These are phyloP conservation scores for Oreochromis mossambicus DNA, from an alignment of 2,797 vertebrate species.

Conservation along the genomic window DNA sequence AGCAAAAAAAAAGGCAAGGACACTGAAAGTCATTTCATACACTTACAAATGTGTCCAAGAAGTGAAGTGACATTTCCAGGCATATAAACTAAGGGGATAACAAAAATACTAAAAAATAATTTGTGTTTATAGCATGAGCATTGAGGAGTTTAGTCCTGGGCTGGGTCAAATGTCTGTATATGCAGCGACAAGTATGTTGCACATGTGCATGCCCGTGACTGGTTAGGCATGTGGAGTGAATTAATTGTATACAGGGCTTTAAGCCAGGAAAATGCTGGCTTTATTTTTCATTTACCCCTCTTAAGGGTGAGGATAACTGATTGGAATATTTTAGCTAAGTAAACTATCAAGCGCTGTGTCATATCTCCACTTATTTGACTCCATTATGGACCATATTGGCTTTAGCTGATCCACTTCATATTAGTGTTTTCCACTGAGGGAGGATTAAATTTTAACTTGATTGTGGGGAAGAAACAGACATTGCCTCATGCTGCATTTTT, in stretches of 20 bases:
- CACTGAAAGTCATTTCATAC: neutral
- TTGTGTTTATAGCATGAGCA: slow-evolving; percentile 6
- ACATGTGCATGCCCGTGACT: neutral
- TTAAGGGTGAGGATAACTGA: slow-evolving; percentile 44
- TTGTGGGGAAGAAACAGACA: slow-evolving; percentile 33
- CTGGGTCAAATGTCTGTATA: slow-evolving; percentile 36
- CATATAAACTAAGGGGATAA: neutral
- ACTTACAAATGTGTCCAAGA: neutral
- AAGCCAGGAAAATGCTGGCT: slow-evolving; percentile 22
- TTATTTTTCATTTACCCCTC: slow-evolving; percentile 35
- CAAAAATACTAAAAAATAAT: neutral
- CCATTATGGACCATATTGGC: slow-evolving; percentile 3
- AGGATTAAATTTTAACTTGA: slow-evolving; percentile 48
- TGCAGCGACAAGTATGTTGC: neutral
- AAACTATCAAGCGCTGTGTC: slow-evolving; percentile 2
- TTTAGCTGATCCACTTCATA: slow-evolving; percentile 40
- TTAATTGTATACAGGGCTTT: neutral
- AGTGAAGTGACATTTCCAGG: neutral
- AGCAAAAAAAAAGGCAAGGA: neutral
- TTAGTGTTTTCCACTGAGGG: slow-evolving; percentile 52
- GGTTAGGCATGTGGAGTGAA: neutral
- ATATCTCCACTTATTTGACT: slow-evolving; percentile 6
- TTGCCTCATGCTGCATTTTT: slow-evolving; percentile 51
- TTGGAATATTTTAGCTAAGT: slow-evolving; percentile 20
- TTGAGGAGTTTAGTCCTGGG: neutral